A percentile compares a stretch with the other conserved stretches of the same genome.
Conservation (phyloP, 2,113 vertebrate species). For the Coracopsis vasa region DNA sequence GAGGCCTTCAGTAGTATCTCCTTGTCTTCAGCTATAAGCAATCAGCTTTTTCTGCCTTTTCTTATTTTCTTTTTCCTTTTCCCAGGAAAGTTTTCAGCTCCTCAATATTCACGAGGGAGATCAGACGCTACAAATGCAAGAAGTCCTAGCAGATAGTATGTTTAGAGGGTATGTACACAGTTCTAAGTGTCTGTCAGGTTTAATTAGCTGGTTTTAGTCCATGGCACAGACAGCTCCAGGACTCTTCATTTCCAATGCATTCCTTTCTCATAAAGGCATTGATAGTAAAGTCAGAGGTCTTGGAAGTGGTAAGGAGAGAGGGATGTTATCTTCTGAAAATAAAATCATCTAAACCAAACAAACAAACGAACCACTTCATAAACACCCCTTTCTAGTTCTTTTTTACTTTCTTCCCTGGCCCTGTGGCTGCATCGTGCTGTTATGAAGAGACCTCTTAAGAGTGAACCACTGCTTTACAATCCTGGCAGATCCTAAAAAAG, state of each 20-base stretch:
- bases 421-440: not conserved
- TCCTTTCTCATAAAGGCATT: not conserved
- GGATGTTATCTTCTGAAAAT: not conserved
- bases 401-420: not conserved
- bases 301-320: not conserved
- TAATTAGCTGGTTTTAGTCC: not conserved
- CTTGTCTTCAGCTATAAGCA: not conserved
- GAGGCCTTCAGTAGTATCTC: not conserved
- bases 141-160: not conserved
- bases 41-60: not conserved
- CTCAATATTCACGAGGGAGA: not conserved
- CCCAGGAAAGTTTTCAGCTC: not conserved
- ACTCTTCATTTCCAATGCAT: not conserved
- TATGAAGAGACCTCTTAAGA: not conserved
- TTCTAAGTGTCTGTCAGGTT: not conserved
- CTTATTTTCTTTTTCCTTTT: not conserved
- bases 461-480: not conserved
- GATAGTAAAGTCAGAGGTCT: not conserved
- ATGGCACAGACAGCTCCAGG: not conserved
- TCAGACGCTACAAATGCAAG: not conserved
- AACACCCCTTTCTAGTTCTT: not conserved
- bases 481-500: not conserved
- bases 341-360: rapidly evolving
- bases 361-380: not conserved
- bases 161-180: not conserved